Evolutionary conservation across 64 coral and sea anemone species (phyloP).

Genomic region (Cladopsammia gracilis): DNA sequence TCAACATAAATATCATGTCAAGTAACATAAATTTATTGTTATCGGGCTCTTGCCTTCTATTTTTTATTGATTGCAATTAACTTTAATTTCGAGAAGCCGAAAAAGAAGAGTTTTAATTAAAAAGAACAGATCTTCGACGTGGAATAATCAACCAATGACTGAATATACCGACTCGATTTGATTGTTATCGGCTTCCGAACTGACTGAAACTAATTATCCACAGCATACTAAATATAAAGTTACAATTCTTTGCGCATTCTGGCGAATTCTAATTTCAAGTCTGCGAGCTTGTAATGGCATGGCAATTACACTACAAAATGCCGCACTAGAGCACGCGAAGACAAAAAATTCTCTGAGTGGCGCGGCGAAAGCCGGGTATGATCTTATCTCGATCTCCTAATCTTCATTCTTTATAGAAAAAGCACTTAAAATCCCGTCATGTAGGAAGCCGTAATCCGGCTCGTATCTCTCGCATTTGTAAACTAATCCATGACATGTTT

Average conservation of each 20-base stretch:
- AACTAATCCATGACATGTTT: slow-evolving; percentile 45
- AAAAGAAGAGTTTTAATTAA: slow-evolving; percentile 48
- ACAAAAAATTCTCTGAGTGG: neutral
- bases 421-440: slow-evolving; percentile 38
- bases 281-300: neutral
- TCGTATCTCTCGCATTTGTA: slow-evolving; percentile 45
- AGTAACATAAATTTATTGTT: slow-evolving; percentile 27
- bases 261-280: neutral
- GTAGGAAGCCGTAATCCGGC: slow-evolving; percentile 24
- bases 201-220: neutral
- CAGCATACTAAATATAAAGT: slow-evolving; percentile 2
- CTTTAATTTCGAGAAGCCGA: slow-evolving; percentile 38
- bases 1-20: neutral
- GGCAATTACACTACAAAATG: slow-evolving; percentile 30
- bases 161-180: neutral
- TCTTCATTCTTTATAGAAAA: neutral
- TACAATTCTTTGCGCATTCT: neutral
- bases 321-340: neutral
- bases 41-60: neutral
- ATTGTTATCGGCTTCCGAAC: neutral
- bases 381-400: neutral
- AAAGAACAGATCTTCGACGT: slow-evolving; percentile 20
- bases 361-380: neutral
- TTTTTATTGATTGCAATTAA: slow-evolving; percentile 42
- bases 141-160: slow-evolving; percentile 18